Percentiles rank a stretch among this genome's conserved stretches.
Evolutionary conservation across 2,888 invertebrate species (phyloP).

Genomic region (Tipula confusa): DNA sequence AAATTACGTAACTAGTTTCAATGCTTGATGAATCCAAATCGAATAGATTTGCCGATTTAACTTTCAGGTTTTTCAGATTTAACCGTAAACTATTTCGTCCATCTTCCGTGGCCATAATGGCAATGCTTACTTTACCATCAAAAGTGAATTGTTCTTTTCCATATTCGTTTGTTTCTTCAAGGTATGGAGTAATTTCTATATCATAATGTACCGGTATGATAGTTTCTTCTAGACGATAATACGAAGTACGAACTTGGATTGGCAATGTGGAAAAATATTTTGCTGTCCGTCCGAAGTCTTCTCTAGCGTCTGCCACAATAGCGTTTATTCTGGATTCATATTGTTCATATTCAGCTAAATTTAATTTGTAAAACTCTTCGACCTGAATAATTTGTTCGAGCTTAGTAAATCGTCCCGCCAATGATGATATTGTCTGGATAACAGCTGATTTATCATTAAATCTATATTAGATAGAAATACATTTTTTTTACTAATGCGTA

Average conservation of each 20-base stretch:
- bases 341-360: neutral
- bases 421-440: neutral
- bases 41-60: conserved; percentile 29
- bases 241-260: neutral
- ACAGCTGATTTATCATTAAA: neutral
- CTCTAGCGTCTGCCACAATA: neutral
- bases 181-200: conserved; percentile 53
- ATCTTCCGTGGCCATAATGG: conserved; percentile 43
- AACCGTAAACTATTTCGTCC: conserved; percentile 46
- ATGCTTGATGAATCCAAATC: neutral
- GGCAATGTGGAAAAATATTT: neutral
- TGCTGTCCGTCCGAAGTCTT: neutral
- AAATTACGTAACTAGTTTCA: neutral
- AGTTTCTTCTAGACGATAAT: conserved; percentile 42
- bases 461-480: no score
- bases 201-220: conserved; percentile 55
- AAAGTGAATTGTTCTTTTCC: conserved; percentile 42
- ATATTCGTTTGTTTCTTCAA: conserved; percentile 39
- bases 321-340: neutral
- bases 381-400: neutral
- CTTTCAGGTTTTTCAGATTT: conserved; percentile 52
- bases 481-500: no score
- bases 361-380: neutral
- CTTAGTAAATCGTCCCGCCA: neutral
- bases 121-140: conserved; percentile 49